A percentile compares a stretch with the other conserved stretches of the same genome.
phyloP scores from a whole-genome alignment of 2,113 vertebrate species.

The Heterochromis multidens region DNA sequence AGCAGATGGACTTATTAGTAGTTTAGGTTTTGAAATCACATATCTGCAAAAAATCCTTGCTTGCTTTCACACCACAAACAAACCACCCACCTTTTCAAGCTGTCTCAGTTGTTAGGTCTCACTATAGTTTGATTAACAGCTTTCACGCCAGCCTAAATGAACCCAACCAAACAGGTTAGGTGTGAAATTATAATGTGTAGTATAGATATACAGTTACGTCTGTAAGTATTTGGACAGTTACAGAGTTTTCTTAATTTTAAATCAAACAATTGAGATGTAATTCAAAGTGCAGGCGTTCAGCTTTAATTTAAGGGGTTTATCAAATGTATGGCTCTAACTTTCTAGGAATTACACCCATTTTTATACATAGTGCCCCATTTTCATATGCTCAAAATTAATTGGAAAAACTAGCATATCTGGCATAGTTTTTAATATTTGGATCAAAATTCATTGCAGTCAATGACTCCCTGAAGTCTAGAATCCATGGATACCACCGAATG shows the following conservation, averaged over 20 bases:
- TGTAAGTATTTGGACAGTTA: not conserved
- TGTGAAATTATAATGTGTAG: not conserved
- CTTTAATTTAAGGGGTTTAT: not conserved
- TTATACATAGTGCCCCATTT: not conserved
- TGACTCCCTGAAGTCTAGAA: not conserved
- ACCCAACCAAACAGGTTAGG: not conserved
- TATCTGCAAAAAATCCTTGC: not conserved
- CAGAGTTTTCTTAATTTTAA: not conserved
- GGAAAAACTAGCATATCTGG: not conserved
- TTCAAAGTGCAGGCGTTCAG: not conserved
- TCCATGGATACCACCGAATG: not conserved
- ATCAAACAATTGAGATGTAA: not conserved
- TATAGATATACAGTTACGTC: not conserved
- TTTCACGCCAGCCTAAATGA: not conserved
- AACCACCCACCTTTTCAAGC: not conserved
- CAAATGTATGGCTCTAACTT: too few relatives aligned
- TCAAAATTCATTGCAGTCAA: not conserved
- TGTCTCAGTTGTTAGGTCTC: not conserved
- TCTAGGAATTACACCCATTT: not conserved
- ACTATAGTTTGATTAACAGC: not conserved
- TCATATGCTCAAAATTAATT: not conserved
- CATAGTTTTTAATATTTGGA: not conserved
- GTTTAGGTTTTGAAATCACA: not conserved
- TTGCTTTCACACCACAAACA: not conserved
- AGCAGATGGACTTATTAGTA: not conserved